Base-by-base conservation (phyloP, 2,797 vertebrate genomes). In the Fistularia tabacaria region DNA sequence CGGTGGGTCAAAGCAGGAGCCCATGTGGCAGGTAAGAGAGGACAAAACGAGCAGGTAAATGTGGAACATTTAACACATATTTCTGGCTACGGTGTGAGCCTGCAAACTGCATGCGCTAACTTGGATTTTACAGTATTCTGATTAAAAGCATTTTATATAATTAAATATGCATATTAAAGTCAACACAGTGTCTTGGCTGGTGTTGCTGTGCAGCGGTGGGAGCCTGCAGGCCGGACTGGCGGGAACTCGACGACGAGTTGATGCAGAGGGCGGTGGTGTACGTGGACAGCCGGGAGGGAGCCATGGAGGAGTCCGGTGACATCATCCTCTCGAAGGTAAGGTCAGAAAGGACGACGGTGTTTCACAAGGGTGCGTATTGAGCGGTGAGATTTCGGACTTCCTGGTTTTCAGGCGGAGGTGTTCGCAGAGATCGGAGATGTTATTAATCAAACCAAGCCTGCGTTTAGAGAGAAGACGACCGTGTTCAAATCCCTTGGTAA, bases 401-500 rank as follows among this genome's bases (percentile, higher is more conserved):
- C 9, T 46, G 13, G 10, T 50, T 73, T 62, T 78, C 73, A 98
- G 97, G 94, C 85, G 0, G 76, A 93, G 57, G 89, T 98, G 76
- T 98, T 93, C 69, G 95, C 93, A 41, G 96, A 99, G 79, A 86
- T 99, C 10, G 96, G 96, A 60, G 95, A 99, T 48, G 91, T 98
- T 59, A 51, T 99, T 41, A 93, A 92, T 9, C 94, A 94, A 54
- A 89, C 77, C 0, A 93, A 90, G 81, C 85, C 93, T 47, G 94
- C 93, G 10, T 55, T 84, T 57, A 80, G 87, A 80, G 93, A 95
- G 73, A 95, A 93, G 85, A 98, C 93, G 0, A 98, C 97, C 0
- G 91, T 99, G 55, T 99, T 98, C 86, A 98, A 99, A 80, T 98
- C 96, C 0, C 79, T 98, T 51, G 96, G 96, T 98, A 88, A 93